Conservation (phyloP, 2,888 invertebrate genomes). For the Protonemura montana region DNA sequence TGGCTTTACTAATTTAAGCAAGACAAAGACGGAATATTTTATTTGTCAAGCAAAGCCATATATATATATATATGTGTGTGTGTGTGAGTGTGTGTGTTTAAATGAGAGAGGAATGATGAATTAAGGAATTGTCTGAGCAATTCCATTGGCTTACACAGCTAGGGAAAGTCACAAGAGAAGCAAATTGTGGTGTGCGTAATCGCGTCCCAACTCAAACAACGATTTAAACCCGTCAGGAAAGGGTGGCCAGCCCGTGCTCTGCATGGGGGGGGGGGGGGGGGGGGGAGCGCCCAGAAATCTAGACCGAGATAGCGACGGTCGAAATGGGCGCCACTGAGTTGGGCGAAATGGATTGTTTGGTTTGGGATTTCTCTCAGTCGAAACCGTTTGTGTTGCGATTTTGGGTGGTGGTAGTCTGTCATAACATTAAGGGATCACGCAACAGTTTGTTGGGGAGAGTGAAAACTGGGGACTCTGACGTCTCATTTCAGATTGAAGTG, state of each 20-base stretch:
- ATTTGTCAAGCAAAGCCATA: neutral
- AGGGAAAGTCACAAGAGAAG: neutral
- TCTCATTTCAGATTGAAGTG: neutral
- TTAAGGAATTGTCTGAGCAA: constrained; percentile 12
- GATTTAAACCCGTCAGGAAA: neutral
- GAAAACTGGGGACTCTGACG: neutral
- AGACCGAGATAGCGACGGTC: neutral
- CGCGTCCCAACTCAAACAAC: constrained; percentile 20
- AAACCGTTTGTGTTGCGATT: neutral
- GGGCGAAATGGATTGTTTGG: neutral
- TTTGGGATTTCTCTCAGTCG: neutral
- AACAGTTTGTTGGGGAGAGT: neutral
- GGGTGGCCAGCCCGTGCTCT: too few species aligned
- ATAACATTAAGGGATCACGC: neutral
- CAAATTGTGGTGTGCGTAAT: constrained; percentile 8
- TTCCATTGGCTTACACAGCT: neutral
- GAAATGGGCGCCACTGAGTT: neutral
- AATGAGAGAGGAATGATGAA: constrained; percentile 3
- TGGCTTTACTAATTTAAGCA: neutral
- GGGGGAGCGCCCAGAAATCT: neutral
- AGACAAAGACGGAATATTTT: constrained; percentile 7
- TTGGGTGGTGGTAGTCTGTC: neutral
- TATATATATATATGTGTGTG: neutral
- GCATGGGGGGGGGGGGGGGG: too few species aligned
- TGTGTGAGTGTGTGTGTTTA: neutral